Evolutionary conservation across 92 coral and sea anemone genomes (phyloP).

Genomic region (Epizoanthus scotinus): DNA sequence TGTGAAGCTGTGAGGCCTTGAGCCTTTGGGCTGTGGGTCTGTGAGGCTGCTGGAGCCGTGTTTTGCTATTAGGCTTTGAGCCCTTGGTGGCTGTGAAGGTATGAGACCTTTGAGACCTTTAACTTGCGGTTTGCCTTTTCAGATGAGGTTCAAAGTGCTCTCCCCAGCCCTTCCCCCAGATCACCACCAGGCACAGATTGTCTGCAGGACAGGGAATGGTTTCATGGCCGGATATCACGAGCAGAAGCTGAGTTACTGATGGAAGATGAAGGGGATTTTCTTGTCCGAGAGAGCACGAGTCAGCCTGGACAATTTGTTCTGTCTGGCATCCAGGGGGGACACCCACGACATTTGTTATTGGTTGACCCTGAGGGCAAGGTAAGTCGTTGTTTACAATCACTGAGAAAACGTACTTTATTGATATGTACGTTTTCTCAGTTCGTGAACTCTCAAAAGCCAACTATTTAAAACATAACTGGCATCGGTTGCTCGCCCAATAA

Average conservation of each 20-base stretch:
- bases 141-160: slow-evolving; percentile 30
- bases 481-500: too few relatives aligned
- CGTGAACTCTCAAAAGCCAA: too few relatives aligned
- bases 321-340: slow-evolving; percentile 83
- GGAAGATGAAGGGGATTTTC: slow-evolving; percentile 91
- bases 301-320: slow-evolving; percentile 96
- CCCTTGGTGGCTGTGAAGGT: too few relatives aligned
- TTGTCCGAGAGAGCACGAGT: slow-evolving; percentile 92
- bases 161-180: slow-evolving; percentile 17
- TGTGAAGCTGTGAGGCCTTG: too few relatives aligned
- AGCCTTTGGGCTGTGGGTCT: too few relatives aligned
- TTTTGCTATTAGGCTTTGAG: too few relatives aligned
- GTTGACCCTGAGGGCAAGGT: slow-evolving; percentile 98
- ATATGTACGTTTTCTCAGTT: too few relatives aligned
- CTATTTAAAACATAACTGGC: too few relatives aligned
- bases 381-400: background rate
- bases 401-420: too few relatives aligned
- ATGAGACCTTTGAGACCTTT: too few relatives aligned
- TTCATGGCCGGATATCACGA: slow-evolving; percentile 85
- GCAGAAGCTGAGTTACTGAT: slow-evolving; percentile 88
- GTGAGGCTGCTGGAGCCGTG: too few relatives aligned
- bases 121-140: background rate
- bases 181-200: background rate
- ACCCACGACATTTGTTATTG: slow-evolving; percentile 80
- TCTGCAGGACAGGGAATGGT: slow-evolving; percentile 71